Evolutionary conservation across 2,888 invertebrate species (phyloP).

Genomic region (Bursaphelenchus okinawaensis): DNA sequence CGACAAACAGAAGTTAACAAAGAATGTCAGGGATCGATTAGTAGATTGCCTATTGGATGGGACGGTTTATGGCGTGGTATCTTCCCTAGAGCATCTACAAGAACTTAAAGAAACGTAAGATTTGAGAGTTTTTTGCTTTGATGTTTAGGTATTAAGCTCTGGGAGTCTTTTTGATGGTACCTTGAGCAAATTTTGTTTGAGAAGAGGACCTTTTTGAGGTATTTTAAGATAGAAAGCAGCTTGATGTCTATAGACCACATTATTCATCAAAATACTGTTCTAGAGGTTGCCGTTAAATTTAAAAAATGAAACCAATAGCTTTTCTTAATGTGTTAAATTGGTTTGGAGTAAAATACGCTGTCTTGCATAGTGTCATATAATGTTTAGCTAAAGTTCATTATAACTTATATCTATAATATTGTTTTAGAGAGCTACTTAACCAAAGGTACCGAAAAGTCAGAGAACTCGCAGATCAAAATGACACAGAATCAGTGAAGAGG

Average conservation of each 20-base stretch:
- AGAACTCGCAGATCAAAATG: slow-evolving; percentile 2
- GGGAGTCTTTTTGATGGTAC: no score
- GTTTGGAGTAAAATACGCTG: neutral
- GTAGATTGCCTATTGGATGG: slow-evolving; percentile 13
- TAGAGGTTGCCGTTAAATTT: no score
- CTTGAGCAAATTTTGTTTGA: no score
- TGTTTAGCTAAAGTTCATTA: neutral
- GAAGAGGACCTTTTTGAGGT: no score
- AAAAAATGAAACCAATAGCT: no score
- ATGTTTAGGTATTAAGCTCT: no score
- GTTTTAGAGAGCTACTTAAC: slow-evolving; percentile 2
- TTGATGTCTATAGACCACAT: no score
- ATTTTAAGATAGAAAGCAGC: no score
- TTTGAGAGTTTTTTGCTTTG: neutral
- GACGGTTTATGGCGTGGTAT: slow-evolving; percentile 8
- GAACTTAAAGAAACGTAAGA: slow-evolving; percentile 13
- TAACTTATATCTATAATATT: neutral
- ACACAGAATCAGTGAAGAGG: neutral
- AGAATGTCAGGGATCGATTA: neutral
- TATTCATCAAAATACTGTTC: no score
- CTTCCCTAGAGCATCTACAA: slow-evolving; percentile 9
- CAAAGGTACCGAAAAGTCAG: slow-evolving; percentile 9
- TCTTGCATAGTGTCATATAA: no score
- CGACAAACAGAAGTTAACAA: neutral
- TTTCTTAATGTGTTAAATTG: no score